Base-by-base conservation (phyloP, 2,113 vertebrate genomes). In the Pterocles orientalis region DNA sequence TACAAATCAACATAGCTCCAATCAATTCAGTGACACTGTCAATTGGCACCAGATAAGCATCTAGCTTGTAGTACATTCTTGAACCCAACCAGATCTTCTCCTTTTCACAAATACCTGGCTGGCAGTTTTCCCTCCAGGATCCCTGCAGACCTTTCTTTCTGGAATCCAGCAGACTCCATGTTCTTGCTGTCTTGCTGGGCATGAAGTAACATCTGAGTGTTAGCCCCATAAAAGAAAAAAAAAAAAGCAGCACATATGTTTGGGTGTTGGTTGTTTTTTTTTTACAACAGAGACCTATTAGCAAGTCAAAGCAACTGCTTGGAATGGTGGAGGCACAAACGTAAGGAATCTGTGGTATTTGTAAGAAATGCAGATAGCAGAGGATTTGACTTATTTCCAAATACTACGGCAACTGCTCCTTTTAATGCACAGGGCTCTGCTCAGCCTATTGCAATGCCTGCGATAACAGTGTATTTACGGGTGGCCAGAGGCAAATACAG, bases 291-390 rank as follows among this genome's bases (percentile, higher is more conserved):
- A 93, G 41, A 92, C 23, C 82, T 57, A 88, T 94, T 94, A 96
- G 82, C 92, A 93, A 96, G 92, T 97, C 91, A 95, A 95, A 97
- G 94, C 47, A 95, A 88, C 82, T 78, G 64, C 72, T 92, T 82
- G 93, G 73, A 96, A 96, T 88, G 86, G 61, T 91, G 81, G 90
- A 94, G 84, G 81, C 95, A 96, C 89, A 86, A 86, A 91, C 34
- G 4, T 91, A 95, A 94, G 69, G 94, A 94, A 97, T 97, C 77
- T 88, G 77, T 88, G 93, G 96, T 84, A 97, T 97, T 96, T 93
- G 84, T 91, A 88, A 96, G 87, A 96, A 95, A 96, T 86, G 92
- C 73, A 94, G 91, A 96, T 94, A 96, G 83, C 57, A 90, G 82
- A 94, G 45, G 28, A 88, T 96, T 92, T 93, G 47, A 90, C 86